Percentiles rank a stretch among this genome's conserved stretches.
phyloP scores from a whole-genome alignment of 2,113 vertebrate species.

The Cisticola juncidis region DNA sequence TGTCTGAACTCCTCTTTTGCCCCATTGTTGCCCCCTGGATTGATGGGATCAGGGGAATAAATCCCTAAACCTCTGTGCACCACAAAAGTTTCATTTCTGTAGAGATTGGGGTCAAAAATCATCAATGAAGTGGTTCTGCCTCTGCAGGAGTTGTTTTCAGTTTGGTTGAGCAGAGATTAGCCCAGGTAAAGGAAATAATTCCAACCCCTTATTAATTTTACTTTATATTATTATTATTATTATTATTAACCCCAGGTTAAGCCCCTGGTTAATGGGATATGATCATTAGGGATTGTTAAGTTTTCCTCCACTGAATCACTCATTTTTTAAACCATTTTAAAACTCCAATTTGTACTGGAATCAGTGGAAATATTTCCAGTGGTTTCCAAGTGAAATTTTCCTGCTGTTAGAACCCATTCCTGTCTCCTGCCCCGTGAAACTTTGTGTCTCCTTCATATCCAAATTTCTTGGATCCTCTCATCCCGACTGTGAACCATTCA shows the following conservation, averaged over 20 bases:
- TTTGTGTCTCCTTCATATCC: background rate
- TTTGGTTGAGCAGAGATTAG: background rate
- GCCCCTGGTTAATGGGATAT: background rate
- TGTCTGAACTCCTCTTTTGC: background rate
- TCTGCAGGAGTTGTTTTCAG: background rate
- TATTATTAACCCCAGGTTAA: no score
- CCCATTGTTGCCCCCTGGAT: accelerated
- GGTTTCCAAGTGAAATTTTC: background rate
- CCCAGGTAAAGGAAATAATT: background rate
- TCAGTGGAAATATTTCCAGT: background rate
- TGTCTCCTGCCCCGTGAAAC: background rate
- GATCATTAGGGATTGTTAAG: background rate
- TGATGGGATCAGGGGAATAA: background rate
- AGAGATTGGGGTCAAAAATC: background rate
- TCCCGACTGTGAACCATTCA: background rate
- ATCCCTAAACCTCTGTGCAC: background rate
- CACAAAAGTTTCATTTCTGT: background rate
- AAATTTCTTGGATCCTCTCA: background rate
- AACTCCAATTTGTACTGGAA: background rate
- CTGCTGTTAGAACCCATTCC: background rate
- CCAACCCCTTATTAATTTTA: no score
- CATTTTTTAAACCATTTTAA: background rate
- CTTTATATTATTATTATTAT: no score
- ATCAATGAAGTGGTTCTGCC: background rate
- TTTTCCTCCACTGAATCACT: background rate